Percentiles rank a stretch among this genome's conserved stretches.
phyloP scores from a whole-genome alignment of 2,888 invertebrate species.

The Mesodorylaimus sp. region DNA sequence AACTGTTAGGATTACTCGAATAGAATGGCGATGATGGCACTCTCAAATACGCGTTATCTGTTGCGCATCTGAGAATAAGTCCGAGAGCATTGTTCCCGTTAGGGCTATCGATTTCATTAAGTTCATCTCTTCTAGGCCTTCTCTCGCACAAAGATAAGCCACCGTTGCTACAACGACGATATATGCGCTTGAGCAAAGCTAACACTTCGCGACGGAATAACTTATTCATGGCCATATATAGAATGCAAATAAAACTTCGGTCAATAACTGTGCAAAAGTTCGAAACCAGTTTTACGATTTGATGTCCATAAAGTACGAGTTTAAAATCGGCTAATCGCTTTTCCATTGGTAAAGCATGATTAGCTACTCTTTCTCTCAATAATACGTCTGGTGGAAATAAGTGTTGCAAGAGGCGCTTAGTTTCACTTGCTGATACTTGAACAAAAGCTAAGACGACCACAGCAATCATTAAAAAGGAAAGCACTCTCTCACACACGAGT shows the following conservation, averaged over 20 bases:
- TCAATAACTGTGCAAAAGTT: constrained; percentile 1
- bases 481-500: not conserved
- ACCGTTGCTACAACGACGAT: no score
- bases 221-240: not conserved
- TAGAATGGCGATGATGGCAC: no score
- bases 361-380: not conserved
- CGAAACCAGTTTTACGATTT: not conserved
- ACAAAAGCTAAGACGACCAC: not conserved
- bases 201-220: not conserved
- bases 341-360: not conserved
- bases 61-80: no score
- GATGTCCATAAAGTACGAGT: not conserved
- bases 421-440: no score
- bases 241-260: not conserved
- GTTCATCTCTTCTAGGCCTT: no score
- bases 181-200: no score
- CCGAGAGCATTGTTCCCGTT: no score
- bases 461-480: not conserved
- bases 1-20: no score
- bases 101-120: no score
- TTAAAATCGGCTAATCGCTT: not conserved
- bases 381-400: not conserved
- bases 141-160: no score
- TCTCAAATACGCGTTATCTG: no score
- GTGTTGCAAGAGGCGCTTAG: no score